Conservation (phyloP, 2,113 vertebrate genomes). For the Nothocercus julius region DNA sequence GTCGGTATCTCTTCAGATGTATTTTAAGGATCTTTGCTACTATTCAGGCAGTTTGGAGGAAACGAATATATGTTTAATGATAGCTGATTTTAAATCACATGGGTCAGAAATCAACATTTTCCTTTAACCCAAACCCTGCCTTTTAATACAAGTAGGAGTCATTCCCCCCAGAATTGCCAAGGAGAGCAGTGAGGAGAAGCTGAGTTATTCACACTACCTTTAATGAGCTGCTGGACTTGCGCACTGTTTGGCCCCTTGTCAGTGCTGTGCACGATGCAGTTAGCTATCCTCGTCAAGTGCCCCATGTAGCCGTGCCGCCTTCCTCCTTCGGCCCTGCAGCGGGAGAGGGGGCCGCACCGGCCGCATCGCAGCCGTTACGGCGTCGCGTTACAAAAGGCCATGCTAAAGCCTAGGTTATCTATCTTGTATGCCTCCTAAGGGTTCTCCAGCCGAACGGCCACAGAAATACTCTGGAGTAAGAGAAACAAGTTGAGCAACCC, state of each 20-base stretch:
- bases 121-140: background rate
- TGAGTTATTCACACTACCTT: conserved; percentile 76
- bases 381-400: background rate
- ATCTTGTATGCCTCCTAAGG: no score
- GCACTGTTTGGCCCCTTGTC: conserved; percentile 93
- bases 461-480: background rate
- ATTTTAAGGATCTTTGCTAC: background rate
- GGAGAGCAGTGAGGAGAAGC: background rate
- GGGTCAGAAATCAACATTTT: background rate
- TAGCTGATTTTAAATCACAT: background rate
- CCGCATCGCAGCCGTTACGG: no score
- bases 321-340: conserved; percentile 89
- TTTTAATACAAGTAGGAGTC: background rate
- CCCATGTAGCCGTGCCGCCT: conserved; percentile 97
- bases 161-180: background rate
- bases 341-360: no score
- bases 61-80: background rate
- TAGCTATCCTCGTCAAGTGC: conserved; percentile 96
- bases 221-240: conserved; percentile 88
- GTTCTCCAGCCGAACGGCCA: background rate
- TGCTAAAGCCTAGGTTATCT: no score
- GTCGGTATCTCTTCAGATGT: background rate
- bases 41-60: background rate
- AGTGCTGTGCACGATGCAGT: conserved; percentile 93
- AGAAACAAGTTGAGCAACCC: background rate